A percentile compares a stretch with the other conserved stretches of the same genome.
phyloP scores from a whole-genome alignment of 2,797 vertebrate species.

The Megalops cyprinoides region DNA sequence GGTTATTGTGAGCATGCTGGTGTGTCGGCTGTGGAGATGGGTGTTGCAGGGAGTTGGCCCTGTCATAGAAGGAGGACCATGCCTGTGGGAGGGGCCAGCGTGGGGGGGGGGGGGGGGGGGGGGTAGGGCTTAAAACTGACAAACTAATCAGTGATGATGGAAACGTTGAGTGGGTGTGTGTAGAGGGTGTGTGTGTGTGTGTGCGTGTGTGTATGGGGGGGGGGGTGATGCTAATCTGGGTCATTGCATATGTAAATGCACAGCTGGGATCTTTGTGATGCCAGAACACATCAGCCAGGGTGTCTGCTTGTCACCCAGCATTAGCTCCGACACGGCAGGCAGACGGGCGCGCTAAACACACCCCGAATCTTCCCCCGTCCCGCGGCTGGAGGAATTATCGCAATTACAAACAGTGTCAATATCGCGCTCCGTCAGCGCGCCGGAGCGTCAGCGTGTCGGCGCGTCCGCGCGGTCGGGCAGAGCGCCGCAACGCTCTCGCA shows the following conservation, averaged over 20 bases:
- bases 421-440: constrained; percentile 43
- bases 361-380: constrained; percentile 32
- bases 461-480: constrained; percentile 4
- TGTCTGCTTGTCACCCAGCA: constrained; percentile 72
- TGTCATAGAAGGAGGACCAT: neutral
- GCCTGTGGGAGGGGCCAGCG: neutral
- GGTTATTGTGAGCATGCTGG: neutral
- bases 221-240: constrained; percentile 82
- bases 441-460: constrained; percentile 34
- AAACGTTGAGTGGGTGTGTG: constrained; percentile 72
- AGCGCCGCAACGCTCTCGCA: no score
- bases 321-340: constrained; percentile 68
- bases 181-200: no score
- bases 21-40: neutral
- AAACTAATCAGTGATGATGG: constrained; percentile 82
- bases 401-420: constrained; percentile 61
- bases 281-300: constrained; percentile 78
- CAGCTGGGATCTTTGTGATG: constrained; percentile 81
- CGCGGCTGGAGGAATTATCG: constrained; percentile 47
- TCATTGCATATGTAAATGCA: constrained; percentile 90
- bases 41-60: neutral
- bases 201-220: constrained; percentile 58
- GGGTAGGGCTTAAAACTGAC: constrained; percentile 45
- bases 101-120: neutral
- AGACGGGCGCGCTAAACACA: constrained; percentile 52